Percentiles rank a stretch among this genome's conserved stretches.
Evolutionary conservation across 2,888 invertebrate species (phyloP).

Genomic region (Frankliniella intonsa): DNA sequence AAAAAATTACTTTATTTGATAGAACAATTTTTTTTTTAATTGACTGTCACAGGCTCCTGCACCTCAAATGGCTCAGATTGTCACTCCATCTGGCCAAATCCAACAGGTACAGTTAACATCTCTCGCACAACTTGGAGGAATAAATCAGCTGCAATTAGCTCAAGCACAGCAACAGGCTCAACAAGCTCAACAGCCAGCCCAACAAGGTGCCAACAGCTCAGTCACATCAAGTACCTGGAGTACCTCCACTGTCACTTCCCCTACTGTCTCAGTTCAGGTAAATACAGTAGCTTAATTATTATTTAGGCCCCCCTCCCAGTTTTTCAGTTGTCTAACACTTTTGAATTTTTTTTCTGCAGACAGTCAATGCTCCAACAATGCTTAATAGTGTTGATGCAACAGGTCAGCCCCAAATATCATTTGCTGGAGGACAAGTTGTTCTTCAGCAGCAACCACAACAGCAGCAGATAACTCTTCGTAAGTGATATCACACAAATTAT

Average conservation of each 20-base stretch:
- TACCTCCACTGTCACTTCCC: slow-evolving; percentile 45
- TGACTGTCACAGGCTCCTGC: slow-evolving; percentile 51
- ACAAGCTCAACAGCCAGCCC: slow-evolving; percentile 40
- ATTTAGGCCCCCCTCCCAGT: no score
- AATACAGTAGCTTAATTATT: neutral
- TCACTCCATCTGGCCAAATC: slow-evolving; percentile 84
- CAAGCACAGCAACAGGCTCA: slow-evolving; percentile 40
- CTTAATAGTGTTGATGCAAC: neutral
- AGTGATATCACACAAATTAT: neutral
- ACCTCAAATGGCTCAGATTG: slow-evolving; percentile 71
- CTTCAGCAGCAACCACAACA: slow-evolving; percentile 19
- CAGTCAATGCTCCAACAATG: slow-evolving; percentile 3
- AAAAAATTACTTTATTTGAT: neutral
- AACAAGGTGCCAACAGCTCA: slow-evolving; percentile 29
- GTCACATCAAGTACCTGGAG: slow-evolving; percentile 34
- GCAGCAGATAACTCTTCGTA: slow-evolving; percentile 37
- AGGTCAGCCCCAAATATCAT: slow-evolving; percentile 4
- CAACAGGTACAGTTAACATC: slow-evolving; percentile 83
- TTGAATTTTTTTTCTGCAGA: neutral
- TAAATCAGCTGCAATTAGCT: slow-evolving; percentile 40
- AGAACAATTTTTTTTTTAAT: neutral
- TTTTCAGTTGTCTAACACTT: slow-evolving; percentile 1
- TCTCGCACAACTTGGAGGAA: slow-evolving; percentile 45
- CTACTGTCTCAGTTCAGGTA: slow-evolving; percentile 45
- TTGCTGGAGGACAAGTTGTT: neutral